Base-by-base conservation (phyloP, 2,113 vertebrate species). In the Puntigrus tetrazona region DNA sequence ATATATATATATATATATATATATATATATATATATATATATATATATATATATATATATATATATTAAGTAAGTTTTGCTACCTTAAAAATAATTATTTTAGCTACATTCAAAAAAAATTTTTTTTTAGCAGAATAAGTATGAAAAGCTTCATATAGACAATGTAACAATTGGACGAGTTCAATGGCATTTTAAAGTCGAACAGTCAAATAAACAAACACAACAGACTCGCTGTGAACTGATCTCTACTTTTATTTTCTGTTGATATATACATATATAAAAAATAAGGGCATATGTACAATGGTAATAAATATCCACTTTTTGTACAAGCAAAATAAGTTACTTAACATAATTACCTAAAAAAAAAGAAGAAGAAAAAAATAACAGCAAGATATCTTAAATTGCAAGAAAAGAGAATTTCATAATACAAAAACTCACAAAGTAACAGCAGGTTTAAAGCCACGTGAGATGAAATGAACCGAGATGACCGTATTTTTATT, bases 251-350 rank as follows among this genome's bases (percentile, higher is more conserved):
- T 94, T 95, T 95, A 95, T 95, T 89, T 95, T 88, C 93, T 93
- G 94, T 94, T 92, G 92, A 91, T 89, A 90, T 94, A 91, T 94
- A 95, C 94, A 94, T 93, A 94, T 94, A 95, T 95, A 94, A 95
- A n/a, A 95, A 95, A 95, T 94, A 95, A 94, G 93, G 91, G 94
- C 90, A 91, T 95, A 95, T 95, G 91, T 95, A 95, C 94, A 95
- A 92, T 94, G 93, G 89, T 94, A 95, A 95, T 95, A 95, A 95
- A 95, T 95, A 95, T 94, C 90, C 88, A 94, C 91, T 89, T 94
- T n/a, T 95, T 94, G 88, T 95, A 95, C 94, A 94, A 92, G 91
- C 91, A 91, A 95, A 95, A 95, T 95, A 95, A 95, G 92, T 95
- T 95, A 95, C 93, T 92, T 87, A 93, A 94, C 91, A 94, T 89